These are phyloP conservation scores for Drosophila ercepeae DNA, from an alignment of 1,140 invertebrate species.

Conservation along the genomic window DNA sequence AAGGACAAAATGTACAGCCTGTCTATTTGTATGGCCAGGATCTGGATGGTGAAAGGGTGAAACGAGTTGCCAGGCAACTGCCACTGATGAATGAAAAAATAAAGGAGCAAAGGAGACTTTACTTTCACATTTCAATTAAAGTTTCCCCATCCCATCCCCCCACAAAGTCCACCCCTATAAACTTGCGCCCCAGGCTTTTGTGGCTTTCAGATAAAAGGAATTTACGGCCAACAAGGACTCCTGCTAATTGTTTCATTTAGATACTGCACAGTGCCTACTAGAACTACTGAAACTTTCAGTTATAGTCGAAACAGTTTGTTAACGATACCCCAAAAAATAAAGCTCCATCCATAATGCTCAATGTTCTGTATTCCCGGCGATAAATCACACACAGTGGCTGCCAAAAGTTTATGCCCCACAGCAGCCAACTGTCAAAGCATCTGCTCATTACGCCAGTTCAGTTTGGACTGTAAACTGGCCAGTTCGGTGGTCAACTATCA, in stretches of 20 bases:
- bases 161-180: not conserved
- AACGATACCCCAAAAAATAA: conserved; percentile 35
- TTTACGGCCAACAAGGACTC: conserved; percentile 14
- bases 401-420: conserved; percentile 73
- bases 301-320: conserved; percentile 35
- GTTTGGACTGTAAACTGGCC: conserved; percentile 33
- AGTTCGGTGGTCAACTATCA: conserved; percentile 33
- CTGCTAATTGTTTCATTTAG: conserved; percentile 23
- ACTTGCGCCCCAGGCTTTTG: conserved; percentile 25
- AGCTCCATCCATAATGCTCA: conserved; percentile 57
- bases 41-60: not conserved
- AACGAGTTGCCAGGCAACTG: conserved; percentile 29
- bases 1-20: conserved; percentile 32
- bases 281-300: conserved; percentile 23
- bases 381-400: conserved; percentile 63
- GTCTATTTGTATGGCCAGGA: conserved; percentile 18
- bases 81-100: conserved; percentile 10
- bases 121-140: conserved; percentile 46
- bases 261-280: not conserved
- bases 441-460: conserved; percentile 62
- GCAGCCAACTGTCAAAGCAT: conserved; percentile 76
- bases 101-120: not conserved
- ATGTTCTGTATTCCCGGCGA: conserved; percentile 20
- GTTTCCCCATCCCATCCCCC: conserved; percentile 3
- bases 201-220: conserved; percentile 21